A percentile compares a stretch with the other conserved stretches of the same genome.
These are phyloP conservation scores for Percina caprodes DNA, from an alignment of 2,113 vertebrate species.

Conservation along the genomic window DNA sequence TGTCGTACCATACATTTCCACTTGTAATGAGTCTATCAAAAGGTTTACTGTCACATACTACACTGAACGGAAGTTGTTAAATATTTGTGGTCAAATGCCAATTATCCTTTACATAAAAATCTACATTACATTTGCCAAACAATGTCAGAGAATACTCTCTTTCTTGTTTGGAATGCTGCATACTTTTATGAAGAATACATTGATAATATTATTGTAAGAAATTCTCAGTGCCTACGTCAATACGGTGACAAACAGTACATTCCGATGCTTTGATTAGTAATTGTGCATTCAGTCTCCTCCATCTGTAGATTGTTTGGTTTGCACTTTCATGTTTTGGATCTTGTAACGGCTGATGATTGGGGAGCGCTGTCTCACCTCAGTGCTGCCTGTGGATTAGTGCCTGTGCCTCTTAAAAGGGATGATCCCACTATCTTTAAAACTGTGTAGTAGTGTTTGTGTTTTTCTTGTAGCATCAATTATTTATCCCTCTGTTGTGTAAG, in stretches of 20 bases:
- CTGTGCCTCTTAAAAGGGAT: conserved; percentile 57
- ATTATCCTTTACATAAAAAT: conserved; percentile 15
- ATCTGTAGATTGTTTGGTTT: neutral
- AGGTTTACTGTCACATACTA: conserved; percentile 1
- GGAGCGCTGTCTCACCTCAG: conserved; percentile 31
- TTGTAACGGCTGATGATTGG: conserved; percentile 9
- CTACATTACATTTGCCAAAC: conserved; percentile 33
- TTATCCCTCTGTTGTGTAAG: conserved; percentile 45
- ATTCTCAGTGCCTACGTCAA: conserved; percentile 59
- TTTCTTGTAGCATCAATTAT: conserved; percentile 47
- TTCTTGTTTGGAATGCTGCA: conserved; percentile 59
- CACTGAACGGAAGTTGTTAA: neutral
- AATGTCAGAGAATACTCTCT: conserved; percentile 4
- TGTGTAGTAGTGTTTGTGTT: conserved; percentile 38
- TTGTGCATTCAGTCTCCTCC: neutral
- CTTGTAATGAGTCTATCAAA: neutral
- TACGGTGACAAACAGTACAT: conserved; percentile 51
- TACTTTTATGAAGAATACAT: conserved; percentile 31
- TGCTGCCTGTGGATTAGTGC: conserved; percentile 70
- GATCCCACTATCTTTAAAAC: conserved; percentile 13
- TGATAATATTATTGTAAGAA: conserved; percentile 13
- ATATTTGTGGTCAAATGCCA: conserved; percentile 31
- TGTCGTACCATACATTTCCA: conserved; percentile 46
- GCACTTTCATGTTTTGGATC: neutral
- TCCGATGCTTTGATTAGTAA: conserved; percentile 28